Evolutionary conservation across 1,140 invertebrate species (phyloP), one percentile per base, ranked within the genome.

Genomic region (Drosophila nasuta): DNA sequence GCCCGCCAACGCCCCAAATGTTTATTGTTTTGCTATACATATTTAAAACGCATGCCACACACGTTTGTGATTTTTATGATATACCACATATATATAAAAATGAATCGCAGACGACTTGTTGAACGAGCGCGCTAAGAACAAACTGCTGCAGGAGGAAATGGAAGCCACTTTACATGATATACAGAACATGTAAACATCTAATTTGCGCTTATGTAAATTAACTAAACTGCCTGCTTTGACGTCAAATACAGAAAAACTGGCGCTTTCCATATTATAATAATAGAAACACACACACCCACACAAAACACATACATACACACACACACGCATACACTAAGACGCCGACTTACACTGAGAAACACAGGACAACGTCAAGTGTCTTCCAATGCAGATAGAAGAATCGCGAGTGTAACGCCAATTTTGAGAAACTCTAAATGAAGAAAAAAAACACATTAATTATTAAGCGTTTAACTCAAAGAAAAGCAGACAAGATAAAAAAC

Each of bases 131-230:
- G 97, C 97, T 94, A 98, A 98, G 95, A 98, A 98, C 95, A 98
- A 98, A 95, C 94, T 97, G 93, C 96, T 99, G 89, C 96, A 98
- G 93, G 97, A 98, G 93, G 99, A 99, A 94, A 99, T 99, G 97
- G 98, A 99, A 94, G 96, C 97, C 91, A 99, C 98, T 92, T 96
- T 99, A 94, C 97, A 99, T 95, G 98, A 99, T 95, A 98, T 99
- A 94, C 98, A 99, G 95, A 99, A 98, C 94, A 98, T 99, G 97
- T 99, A 97, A 96, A 95, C 70, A 68, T 63, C 51, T 67, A 91
- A 82, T 81, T 91, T 83, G 83, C 70, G 83, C 70, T 65, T 83
- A 62, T 89, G 85, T 83, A 83, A 88, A 88, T 87, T 74, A 91
- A 90, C 79, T 90, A 90, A 91, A 90, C 86, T 90, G 85, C 85